Evolutionary conservation across 2,888 invertebrate genomes (phyloP).

Genomic region (Periphyllus acericola): DNA sequence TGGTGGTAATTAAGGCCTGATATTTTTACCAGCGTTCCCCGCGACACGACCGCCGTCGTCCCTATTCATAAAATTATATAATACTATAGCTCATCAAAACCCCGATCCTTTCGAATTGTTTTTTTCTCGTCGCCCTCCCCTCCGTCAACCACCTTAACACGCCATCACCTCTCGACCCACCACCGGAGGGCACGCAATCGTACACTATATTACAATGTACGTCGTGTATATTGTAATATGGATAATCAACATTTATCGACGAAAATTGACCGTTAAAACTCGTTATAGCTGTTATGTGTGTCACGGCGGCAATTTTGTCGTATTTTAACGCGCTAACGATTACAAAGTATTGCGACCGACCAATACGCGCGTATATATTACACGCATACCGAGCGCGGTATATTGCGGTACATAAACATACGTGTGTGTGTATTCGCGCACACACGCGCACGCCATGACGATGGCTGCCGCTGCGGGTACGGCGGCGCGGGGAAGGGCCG

Average conservation of each 20-base stretch:
- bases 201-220: background rate
- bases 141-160: background rate
- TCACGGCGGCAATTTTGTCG: background rate
- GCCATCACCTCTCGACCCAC: too few species aligned
- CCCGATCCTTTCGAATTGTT: constrained; percentile 35
- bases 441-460: background rate
- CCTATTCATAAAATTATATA: constrained; percentile 38
- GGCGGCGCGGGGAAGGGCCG: background rate
- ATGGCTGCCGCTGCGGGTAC: background rate
- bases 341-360: background rate
- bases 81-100: constrained; percentile 54
- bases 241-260: constrained; percentile 42
- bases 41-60: background rate
- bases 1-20: constrained; percentile 57
- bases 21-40: constrained; percentile 38
- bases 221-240: background rate
- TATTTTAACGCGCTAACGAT: background rate
- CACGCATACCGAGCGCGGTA: too few species aligned
- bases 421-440: background rate
- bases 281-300: background rate
- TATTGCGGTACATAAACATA: background rate
- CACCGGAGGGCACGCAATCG: too few species aligned
- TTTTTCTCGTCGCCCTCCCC: background rate
- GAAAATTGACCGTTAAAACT: constrained; percentile 32
- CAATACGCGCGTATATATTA: too few species aligned